Conservation (phyloP, 2,888 invertebrate species). For the Rotaria magnacalcarata region DNA sequence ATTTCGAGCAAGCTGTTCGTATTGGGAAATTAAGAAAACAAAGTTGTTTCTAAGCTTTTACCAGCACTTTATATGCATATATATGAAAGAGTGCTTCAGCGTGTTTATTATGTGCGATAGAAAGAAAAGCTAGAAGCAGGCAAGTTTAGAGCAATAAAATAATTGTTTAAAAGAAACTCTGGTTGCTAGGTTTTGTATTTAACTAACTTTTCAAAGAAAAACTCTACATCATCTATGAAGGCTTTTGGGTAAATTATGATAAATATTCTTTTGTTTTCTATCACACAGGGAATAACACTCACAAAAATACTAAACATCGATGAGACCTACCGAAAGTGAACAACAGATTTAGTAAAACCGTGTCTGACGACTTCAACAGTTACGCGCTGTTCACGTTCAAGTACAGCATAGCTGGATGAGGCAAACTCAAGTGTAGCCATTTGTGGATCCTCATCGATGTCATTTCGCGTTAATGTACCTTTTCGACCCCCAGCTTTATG, state of each 20-base stretch:
- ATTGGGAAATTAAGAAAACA: too few species aligned
- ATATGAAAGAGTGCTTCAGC: background rate
- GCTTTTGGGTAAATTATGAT: background rate
- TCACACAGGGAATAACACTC: background rate
- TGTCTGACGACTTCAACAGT: slow-evolving; percentile 61
- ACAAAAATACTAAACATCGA: background rate
- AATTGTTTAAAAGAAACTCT: too few species aligned
- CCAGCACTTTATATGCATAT: too few species aligned
- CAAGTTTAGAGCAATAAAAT: background rate
- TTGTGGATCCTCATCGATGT: slow-evolving; percentile 54
- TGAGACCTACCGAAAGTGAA: slow-evolving; percentile 1
- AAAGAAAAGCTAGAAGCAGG: background rate
- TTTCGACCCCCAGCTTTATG: background rate
- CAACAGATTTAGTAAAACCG: slow-evolving; percentile 57
- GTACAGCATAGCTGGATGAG: slow-evolving; percentile 62
- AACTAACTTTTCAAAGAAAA: background rate
- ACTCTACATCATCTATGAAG: background rate
- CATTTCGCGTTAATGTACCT: slow-evolving; percentile 47
- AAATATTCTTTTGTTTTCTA: background rate
- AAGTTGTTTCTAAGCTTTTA: too few species aligned
- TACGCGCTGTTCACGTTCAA: slow-evolving; percentile 61
- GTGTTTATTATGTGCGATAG: background rate
- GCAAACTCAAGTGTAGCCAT: slow-evolving; percentile 64
- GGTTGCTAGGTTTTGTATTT: too few species aligned
- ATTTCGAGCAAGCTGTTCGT: too few species aligned